Evolutionary conservation across 2,888 invertebrate species (phyloP).

Genomic region (Dynastes maya): DNA sequence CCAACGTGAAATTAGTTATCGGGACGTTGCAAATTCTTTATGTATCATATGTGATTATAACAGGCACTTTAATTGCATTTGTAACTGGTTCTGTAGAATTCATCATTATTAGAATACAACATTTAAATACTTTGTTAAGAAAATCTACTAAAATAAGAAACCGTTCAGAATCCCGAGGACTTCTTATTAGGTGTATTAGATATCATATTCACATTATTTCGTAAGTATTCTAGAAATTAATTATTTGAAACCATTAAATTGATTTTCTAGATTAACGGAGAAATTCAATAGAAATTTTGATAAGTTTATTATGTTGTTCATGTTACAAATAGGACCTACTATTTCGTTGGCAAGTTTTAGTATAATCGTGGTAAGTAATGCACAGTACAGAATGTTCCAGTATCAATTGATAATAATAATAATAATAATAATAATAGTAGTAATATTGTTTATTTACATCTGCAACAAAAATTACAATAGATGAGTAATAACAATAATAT

Average conservation of each 20-base stretch:
- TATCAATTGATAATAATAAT: too few relatives aligned
- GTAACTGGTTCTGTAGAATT: conserved; percentile 9
- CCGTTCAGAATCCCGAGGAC: not conserved
- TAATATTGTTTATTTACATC: too few relatives aligned
- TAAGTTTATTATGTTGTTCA: not conserved
- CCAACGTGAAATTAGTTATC: not conserved
- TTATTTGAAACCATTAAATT: too few relatives aligned
- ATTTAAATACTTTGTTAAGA: conserved; percentile 18
- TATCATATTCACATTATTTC: conserved; percentile 34
- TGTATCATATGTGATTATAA: not conserved
- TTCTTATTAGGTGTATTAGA: not conserved
- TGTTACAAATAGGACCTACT: conserved; percentile 2
- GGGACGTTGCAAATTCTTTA: not conserved
- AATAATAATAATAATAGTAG: too few relatives aligned
- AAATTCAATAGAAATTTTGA: conserved; percentile 23
- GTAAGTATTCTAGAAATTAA: conserved; percentile 14
- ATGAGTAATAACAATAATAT: too few relatives aligned
- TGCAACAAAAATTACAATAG: too few relatives aligned
- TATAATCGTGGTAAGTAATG: conserved; percentile 2
- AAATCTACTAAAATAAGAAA: not conserved
- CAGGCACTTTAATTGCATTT: conserved; percentile 7
- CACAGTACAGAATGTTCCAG: not conserved
- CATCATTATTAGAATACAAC: conserved; percentile 25
- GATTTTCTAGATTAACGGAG: not conserved
- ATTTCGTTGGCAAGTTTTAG: conserved; percentile 14